These are phyloP conservation scores for Gasterosteus aculeatus DNA, from an alignment of 2,113 vertebrate species.

Conservation along the genomic window DNA sequence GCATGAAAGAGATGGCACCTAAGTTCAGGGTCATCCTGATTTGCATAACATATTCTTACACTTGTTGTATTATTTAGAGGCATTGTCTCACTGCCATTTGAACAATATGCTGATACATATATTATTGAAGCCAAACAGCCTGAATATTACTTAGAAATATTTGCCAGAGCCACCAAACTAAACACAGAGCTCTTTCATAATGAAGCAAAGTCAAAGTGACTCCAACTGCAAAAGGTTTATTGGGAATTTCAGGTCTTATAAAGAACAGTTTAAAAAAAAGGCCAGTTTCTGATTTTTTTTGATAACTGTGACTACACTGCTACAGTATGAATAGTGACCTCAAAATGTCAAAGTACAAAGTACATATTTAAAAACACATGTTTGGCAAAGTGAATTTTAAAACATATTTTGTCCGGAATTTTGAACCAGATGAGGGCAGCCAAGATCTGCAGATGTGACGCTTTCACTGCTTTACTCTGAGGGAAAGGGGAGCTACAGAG, in stretches of 20 bases:
- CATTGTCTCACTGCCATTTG: background rate
- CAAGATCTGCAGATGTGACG: constrained; percentile 33
- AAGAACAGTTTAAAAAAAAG: background rate
- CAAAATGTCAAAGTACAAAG: background rate
- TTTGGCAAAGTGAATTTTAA: background rate
- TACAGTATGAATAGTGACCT: background rate
- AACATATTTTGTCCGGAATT: background rate
- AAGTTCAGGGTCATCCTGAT: constrained; percentile 15
- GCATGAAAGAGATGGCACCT: constrained; percentile 9
- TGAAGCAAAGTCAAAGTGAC: background rate
- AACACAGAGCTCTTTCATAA: background rate
- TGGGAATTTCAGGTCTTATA: background rate
- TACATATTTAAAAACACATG: background rate
- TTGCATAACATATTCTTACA: constrained; percentile 5
- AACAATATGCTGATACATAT: background rate
- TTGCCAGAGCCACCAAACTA: background rate
- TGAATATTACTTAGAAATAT: background rate
- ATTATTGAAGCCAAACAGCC: background rate
- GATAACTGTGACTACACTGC: background rate
- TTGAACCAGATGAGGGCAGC: constrained; percentile 63
- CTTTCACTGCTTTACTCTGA: background rate
- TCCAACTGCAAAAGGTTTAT: background rate
- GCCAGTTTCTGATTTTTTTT: background rate
- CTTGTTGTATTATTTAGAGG: background rate
- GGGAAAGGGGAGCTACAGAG: background rate